Conservation (phyloP, 2,113 vertebrate genomes). For the Corvus moneduloides region DNA sequence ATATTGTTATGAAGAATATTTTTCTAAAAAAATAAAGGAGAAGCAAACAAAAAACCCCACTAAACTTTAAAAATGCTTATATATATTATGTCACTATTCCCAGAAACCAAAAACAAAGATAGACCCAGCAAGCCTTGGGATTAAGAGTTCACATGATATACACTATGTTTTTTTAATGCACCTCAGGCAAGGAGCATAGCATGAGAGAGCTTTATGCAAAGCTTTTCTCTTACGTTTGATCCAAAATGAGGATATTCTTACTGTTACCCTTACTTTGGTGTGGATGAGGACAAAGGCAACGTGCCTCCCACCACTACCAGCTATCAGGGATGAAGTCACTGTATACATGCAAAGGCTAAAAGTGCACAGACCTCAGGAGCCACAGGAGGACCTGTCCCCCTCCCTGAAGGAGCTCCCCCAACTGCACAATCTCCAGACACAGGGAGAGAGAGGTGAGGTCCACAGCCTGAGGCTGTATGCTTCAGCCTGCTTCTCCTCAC, state of each 20-base stretch:
- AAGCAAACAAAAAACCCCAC: not conserved
- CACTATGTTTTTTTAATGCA: not conserved
- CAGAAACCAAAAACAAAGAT: not conserved
- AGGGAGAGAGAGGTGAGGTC: not conserved
- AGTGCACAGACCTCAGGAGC: not conserved
- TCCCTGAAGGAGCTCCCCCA: not conserved
- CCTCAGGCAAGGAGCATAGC: not conserved
- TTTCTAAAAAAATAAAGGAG: not conserved
- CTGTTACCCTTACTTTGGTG: not conserved
- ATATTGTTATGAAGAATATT: not conserved
- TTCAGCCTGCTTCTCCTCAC: not conserved
- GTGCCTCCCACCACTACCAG: not conserved
- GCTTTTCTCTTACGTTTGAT: not conserved
- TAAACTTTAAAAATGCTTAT: not conserved
- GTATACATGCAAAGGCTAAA: not conserved
- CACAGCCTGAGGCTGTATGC: not conserved
- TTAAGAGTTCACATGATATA: not conserved
- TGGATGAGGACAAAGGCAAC: not conserved
- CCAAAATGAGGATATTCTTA: not conserved
- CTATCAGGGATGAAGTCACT: not conserved
- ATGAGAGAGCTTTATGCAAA: not conserved
- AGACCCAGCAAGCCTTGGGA: not conserved
- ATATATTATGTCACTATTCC: not conserved
- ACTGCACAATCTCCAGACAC: not conserved
- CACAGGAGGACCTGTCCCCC: not conserved